A percentile compares a stretch with the other conserved stretches of the same genome.
These are phyloP conservation scores for Ciconia maguari DNA, from an alignment of 2,113 vertebrate species.

Conservation along the genomic window DNA sequence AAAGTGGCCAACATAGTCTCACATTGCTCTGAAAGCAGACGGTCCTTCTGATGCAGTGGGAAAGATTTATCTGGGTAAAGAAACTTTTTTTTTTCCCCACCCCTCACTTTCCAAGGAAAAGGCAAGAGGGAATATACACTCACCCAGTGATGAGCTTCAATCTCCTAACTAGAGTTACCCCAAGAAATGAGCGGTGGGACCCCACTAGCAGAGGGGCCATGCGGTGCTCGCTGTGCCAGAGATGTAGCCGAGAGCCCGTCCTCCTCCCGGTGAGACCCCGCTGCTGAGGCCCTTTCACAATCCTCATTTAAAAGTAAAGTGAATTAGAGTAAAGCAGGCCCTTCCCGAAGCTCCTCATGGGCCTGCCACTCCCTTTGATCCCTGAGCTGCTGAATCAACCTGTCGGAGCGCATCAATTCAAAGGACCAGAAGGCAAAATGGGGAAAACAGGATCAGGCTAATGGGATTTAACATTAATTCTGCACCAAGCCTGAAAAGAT, in stretches of 20 bases:
- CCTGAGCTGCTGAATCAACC: not conserved
- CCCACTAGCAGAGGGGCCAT: rapidly evolving
- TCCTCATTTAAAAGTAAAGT: not conserved
- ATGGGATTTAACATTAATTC: constrained; percentile 53
- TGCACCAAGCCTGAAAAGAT: constrained; percentile 12
- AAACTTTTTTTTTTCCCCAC: not conserved
- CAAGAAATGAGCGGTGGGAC: not conserved
- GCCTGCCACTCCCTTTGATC: constrained; percentile 15
- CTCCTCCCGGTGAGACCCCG: rapidly evolving
- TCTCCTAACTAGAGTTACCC: not conserved
- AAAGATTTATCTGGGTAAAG: not conserved
- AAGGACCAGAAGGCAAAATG: constrained; percentile 3
- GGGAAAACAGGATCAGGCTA: constrained; percentile 18
- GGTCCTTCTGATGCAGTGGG: not conserved
- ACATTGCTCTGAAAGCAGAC: not conserved
- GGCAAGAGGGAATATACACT: not conserved
- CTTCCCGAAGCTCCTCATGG: not conserved
- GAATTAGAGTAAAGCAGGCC: not conserved
- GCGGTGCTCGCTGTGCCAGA: not conserved
- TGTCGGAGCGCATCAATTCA: not conserved
- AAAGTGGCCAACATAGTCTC: not conserved
- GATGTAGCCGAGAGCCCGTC: not conserved
- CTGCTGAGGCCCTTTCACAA: not conserved
- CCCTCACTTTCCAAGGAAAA: not conserved
- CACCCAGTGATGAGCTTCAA: not conserved